These are phyloP conservation scores for Desmophyllum pertusum DNA, from an alignment of 92 coral and sea anemone genomes.

Conservation along the genomic window DNA sequence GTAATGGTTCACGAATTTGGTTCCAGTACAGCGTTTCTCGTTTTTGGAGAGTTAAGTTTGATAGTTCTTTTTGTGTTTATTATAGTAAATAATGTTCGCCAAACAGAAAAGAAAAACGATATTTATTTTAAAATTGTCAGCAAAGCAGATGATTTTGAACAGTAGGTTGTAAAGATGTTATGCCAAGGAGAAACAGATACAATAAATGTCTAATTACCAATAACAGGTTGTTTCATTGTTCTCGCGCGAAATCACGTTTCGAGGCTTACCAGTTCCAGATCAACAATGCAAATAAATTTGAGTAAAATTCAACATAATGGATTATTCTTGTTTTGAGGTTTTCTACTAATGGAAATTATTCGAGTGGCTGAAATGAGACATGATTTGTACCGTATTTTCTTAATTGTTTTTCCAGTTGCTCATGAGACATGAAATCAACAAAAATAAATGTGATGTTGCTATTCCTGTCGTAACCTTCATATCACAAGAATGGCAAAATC, in stretches of 20 bases:
- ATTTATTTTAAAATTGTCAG: constrained; percentile 11
- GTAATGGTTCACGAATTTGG: constrained; percentile 96
- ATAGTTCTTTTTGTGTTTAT: constrained; percentile 86
- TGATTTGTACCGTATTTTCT: background rate
- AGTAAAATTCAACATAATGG: background rate
- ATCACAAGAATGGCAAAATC: no score
- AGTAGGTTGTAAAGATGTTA: background rate
- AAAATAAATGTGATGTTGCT: background rate
- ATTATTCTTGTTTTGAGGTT: background rate
- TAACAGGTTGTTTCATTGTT: constrained; percentile 21
- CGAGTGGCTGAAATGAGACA: background rate
- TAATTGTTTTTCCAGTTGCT: background rate
- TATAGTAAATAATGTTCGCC: constrained; percentile 79
- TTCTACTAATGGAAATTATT: background rate
- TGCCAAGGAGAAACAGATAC: background rate
- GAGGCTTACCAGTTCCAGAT: background rate
- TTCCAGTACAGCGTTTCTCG: constrained; percentile 91
- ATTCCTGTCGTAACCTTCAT: no score
- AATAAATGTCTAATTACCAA: constrained; percentile 3
- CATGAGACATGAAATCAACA: background rate
- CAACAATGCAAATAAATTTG: background rate
- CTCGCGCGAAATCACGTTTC: background rate
- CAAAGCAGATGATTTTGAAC: constrained; percentile 40
- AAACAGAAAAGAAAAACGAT: constrained; percentile 20
- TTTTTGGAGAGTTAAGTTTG: constrained; percentile 92